Percentiles rank a stretch among this genome's conserved stretches.
Evolutionary conservation across 2,888 invertebrate species (phyloP).

Genomic region (Cataglyphis altisquamis): DNA sequence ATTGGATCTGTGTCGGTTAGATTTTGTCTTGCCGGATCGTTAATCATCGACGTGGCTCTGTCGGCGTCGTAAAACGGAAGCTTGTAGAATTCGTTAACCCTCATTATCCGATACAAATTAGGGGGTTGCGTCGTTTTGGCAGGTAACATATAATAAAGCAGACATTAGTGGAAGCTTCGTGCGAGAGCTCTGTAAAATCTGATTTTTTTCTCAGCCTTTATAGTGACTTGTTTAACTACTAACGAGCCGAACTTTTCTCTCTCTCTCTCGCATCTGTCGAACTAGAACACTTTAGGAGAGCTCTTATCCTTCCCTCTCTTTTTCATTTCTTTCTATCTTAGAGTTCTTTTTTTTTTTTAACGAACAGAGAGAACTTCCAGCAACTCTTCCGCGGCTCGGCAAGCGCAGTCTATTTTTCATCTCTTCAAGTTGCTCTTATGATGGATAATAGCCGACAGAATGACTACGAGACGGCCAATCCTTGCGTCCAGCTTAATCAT

Average conservation of each 20-base stretch:
- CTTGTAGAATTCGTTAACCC: slow-evolving; percentile 54
- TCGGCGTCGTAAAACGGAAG: slow-evolving; percentile 48
- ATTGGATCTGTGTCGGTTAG: slow-evolving; percentile 53
- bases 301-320: slow-evolving; percentile 58
- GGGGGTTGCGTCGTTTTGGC: slow-evolving; percentile 17
- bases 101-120: slow-evolving; percentile 53
- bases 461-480: slow-evolving; percentile 43
- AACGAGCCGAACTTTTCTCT: slow-evolving; percentile 79
- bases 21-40: slow-evolving; percentile 53
- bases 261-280: slow-evolving; percentile 64
- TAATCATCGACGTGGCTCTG: slow-evolving; percentile 49
- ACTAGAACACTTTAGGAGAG: slow-evolving; percentile 64
- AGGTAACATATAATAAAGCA: slow-evolving; percentile 44
- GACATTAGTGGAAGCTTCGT: slow-evolving; percentile 43
- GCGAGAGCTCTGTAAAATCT: slow-evolving; percentile 60
- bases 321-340: slow-evolving; percentile 60
- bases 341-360: slow-evolving; percentile 65
- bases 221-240: slow-evolving; percentile 78
- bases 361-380: slow-evolving; percentile 78
- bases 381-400: slow-evolving; percentile 75
- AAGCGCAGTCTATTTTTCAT: slow-evolving; percentile 82
- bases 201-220: slow-evolving; percentile 67
- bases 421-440: slow-evolving; percentile 74
- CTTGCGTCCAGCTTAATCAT: slow-evolving; percentile 47
- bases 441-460: slow-evolving; percentile 70